Percentiles rank a stretch among this genome's conserved stretches.
Conservation (phyloP, 1,140 invertebrate species). For the Psix sp. region DNA sequence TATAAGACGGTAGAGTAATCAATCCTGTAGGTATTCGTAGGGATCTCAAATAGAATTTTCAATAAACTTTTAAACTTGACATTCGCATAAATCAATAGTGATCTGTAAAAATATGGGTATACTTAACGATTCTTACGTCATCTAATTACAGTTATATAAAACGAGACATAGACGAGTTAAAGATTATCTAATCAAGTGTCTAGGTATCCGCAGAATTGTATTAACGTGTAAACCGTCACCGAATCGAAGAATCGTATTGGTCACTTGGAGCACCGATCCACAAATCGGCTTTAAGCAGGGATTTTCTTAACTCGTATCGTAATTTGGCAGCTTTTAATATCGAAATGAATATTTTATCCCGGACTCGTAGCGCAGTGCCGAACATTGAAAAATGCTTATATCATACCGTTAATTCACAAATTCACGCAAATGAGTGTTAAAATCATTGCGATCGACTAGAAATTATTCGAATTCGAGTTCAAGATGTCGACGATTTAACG, state of each 20-base stretch:
- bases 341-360: conserved; percentile 30
- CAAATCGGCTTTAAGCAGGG: conserved; percentile 43
- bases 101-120: conserved; percentile 40
- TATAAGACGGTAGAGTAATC: conserved; percentile 39
- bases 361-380: conserved; percentile 9
- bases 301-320: conserved; percentile 37
- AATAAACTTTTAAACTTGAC: conserved; percentile 45
- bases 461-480: too few species aligned
- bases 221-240: conserved; percentile 23
- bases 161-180: conserved; percentile 34
- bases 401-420: too few species aligned
- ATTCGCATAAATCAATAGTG: conserved; percentile 42
- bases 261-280: too few species aligned
- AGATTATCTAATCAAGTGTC: conserved; percentile 42
- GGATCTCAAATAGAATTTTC: conserved; percentile 42
- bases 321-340: conserved; percentile 52
- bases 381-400: conserved; percentile 9
- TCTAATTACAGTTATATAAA: conserved; percentile 41
- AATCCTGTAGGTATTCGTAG: conserved; percentile 45
- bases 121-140: conserved; percentile 24
- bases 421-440: too few species aligned
- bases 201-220: conserved; percentile 31
- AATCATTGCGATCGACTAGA: too few species aligned
- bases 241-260: conserved; percentile 40
- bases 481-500: too few species aligned